phyloP scores from a whole-genome alignment of 2,113 vertebrate genomes.

The Scolopax mira region DNA sequence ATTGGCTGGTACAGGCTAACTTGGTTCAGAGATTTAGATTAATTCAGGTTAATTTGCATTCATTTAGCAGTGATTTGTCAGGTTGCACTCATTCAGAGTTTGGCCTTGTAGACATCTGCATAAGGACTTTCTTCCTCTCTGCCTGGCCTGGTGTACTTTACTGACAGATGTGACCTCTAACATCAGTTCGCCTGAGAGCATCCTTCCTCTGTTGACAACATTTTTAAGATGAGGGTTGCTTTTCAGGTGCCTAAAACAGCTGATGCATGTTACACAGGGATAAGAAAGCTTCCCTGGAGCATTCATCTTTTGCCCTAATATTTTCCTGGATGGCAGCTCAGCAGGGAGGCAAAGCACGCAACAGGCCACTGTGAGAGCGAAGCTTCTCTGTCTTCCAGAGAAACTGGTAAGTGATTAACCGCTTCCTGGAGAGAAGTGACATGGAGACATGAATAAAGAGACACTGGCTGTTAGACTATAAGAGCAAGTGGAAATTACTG shows the following conservation, averaged over 20 bases:
- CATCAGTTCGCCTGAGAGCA: neutral
- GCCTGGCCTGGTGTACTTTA: neutral
- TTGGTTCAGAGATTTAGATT: neutral
- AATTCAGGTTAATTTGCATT: neutral
- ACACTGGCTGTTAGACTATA: neutral
- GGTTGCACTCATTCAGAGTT: neutral
- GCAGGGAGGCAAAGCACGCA: neutral
- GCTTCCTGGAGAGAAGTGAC: neutral
- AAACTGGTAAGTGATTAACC: neutral
- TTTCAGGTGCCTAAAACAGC: neutral
- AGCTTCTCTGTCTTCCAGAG: neutral
- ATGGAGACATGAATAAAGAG: neutral
- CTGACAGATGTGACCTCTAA: neutral
- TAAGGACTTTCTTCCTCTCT: neutral
- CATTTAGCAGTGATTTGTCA: neutral
- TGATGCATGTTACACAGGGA: neutral
- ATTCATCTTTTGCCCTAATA: neutral
- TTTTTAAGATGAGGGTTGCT: neutral
- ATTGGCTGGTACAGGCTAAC: neutral
- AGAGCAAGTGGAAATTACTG: neutral
- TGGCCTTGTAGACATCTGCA: neutral
- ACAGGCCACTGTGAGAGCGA: neutral
- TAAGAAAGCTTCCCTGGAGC: neutral
- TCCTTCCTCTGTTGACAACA: neutral
- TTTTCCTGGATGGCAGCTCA: neutral